Conservation (phyloP, 2,888 invertebrate genomes). For the Chloroclystis v-ata region DNA sequence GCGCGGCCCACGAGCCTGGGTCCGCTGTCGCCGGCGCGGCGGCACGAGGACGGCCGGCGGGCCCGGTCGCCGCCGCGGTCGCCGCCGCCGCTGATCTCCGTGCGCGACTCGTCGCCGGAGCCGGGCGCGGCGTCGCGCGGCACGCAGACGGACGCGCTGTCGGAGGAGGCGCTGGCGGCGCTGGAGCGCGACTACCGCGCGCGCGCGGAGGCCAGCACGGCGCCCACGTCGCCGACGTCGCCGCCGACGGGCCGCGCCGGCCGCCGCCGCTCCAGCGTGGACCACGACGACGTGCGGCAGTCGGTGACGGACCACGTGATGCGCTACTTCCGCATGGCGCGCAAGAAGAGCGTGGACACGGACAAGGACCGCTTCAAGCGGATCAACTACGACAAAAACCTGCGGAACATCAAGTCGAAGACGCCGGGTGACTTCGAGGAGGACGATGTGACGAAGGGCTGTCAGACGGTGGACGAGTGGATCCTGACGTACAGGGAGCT, state of each 20-base stretch:
- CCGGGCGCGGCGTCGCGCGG: slow-evolving; percentile 70
- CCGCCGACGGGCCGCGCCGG: slow-evolving; percentile 40
- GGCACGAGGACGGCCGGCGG: slow-evolving; percentile 46
- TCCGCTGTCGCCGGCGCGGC: slow-evolving; percentile 36
- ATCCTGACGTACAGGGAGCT: slow-evolving; percentile 72
- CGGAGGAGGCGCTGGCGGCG: slow-evolving; percentile 74
- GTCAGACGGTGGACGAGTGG: slow-evolving; percentile 89
- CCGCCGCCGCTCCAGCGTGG: slow-evolving; percentile 86
- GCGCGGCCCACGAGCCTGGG: background rate
- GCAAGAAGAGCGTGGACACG: slow-evolving; percentile 90
- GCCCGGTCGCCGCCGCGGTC: slow-evolving; percentile 62
- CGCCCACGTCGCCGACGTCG: slow-evolving; percentile 50
- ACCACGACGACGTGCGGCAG: slow-evolving; percentile 90
- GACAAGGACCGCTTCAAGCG: slow-evolving; percentile 91
- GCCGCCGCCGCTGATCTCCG: slow-evolving; percentile 83
- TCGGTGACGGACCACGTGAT: slow-evolving; percentile 93
- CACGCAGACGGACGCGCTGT: slow-evolving; percentile 80
- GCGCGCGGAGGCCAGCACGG: slow-evolving; percentile 60
- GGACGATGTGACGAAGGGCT: slow-evolving; percentile 85
- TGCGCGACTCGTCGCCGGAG: slow-evolving; percentile 78
- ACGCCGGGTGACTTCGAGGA: slow-evolving; percentile 87
- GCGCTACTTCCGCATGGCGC: slow-evolving; percentile 89
- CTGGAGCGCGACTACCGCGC: slow-evolving; percentile 68
- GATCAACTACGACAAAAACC: slow-evolving; percentile 91
- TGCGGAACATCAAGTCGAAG: slow-evolving; percentile 89